phyloP scores from a whole-genome alignment of 92 coral and sea anemone genomes.

The Phenganax marumi region DNA sequence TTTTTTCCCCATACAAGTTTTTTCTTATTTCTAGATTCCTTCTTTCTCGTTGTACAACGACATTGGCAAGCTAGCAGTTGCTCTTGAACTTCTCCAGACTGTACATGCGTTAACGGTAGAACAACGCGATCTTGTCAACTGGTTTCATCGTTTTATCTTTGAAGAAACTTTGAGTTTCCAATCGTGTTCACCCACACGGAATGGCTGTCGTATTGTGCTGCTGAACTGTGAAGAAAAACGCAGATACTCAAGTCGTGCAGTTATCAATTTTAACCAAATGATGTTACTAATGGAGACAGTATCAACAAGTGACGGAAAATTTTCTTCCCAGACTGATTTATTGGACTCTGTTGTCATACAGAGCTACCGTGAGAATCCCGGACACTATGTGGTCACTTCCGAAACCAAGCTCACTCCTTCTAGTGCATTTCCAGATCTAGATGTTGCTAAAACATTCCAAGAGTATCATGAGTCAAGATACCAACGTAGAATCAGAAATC shows the following conservation, averaged over 20 bases:
- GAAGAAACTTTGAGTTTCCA: conserved; percentile 47
- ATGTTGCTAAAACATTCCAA: conserved; percentile 66
- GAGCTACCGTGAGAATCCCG: conserved; percentile 20
- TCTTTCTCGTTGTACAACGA: conserved; percentile 73
- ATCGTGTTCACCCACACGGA: conserved; percentile 19
- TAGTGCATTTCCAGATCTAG: conserved; percentile 72
- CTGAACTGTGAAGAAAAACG: background rate
- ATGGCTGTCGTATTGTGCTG: conserved; percentile 78
- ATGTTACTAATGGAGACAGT: background rate
- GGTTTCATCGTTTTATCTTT: conserved; percentile 64
- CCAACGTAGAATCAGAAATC: conserved; percentile 27
- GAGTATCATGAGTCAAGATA: conserved; percentile 62
- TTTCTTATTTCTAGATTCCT: conserved; percentile 48
- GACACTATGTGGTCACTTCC: conserved; percentile 52
- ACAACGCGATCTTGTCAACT: conserved; percentile 44
- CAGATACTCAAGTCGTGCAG: too few relatives aligned
- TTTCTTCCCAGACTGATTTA: conserved; percentile 5
- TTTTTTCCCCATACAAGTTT: conserved; percentile 17
- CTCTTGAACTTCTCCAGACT: conserved; percentile 25
- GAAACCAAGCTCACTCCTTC: conserved; percentile 49
- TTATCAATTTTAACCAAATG: background rate
- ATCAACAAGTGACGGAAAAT: background rate
- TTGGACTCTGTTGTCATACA: background rate
- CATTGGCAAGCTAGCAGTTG: conserved; percentile 62
- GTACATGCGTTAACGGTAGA: background rate